Evolutionary conservation across 2,888 invertebrate species (phyloP).

Genomic region (Glyphotaelius pellucidus): DNA sequence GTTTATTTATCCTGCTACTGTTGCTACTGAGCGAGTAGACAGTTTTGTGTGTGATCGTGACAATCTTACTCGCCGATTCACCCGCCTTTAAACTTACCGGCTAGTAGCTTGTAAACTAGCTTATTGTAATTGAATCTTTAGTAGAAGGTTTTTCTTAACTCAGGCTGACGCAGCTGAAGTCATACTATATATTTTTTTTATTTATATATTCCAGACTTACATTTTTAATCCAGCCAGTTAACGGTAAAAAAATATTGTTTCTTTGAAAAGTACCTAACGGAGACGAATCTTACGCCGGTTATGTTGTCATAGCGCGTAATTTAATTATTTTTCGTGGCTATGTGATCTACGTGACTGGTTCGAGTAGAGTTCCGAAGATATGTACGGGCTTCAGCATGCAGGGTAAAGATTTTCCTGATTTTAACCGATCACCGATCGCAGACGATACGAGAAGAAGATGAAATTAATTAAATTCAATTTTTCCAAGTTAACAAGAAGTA

Average conservation of each 20-base stretch:
- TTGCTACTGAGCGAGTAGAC: too few relatives aligned
- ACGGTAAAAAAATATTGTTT: not conserved
- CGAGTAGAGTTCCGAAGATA: not conserved
- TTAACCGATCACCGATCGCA: not conserved
- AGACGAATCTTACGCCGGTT: not conserved
- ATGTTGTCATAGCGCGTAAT: not conserved
- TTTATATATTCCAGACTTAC: not conserved
- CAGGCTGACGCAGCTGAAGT: too few relatives aligned
- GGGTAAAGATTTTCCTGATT: not conserved
- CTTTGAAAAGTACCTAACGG: not conserved
- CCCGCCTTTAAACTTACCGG: too few relatives aligned
- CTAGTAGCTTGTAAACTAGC: too few relatives aligned
- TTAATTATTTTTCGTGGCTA: not conserved
- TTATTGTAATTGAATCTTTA: too few relatives aligned
- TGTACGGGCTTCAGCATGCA: not conserved
- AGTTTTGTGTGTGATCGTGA: too few relatives aligned
- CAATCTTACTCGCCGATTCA: too few relatives aligned
- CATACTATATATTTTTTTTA: not conserved
- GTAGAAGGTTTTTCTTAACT: too few relatives aligned
- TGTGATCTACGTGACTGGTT: too few relatives aligned
- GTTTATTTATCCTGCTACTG: too few relatives aligned
- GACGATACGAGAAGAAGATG: not conserved
- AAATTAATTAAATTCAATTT: not conserved
- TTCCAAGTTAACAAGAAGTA: not conserved
- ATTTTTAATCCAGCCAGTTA: not conserved